Conservation (phyloP, 2,888 invertebrate genomes). For the Didymodactylos carnosus region DNA sequence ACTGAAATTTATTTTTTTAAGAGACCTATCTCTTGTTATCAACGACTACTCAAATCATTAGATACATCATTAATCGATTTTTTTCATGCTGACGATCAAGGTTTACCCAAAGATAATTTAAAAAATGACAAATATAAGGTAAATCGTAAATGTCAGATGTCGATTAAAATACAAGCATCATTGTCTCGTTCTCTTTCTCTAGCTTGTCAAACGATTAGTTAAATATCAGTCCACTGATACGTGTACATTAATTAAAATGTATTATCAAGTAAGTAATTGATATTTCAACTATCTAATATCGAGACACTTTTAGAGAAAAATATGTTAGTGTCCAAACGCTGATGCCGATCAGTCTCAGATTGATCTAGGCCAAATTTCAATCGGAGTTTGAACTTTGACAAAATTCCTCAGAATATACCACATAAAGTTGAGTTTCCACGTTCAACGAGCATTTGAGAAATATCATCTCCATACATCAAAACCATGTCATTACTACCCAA, state of each 20-base stretch:
- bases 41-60: conserved; percentile 63
- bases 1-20: conserved; percentile 42
- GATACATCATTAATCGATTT: conserved; percentile 65
- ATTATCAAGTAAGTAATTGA: conserved; percentile 35
- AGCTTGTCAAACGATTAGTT: conserved; percentile 41
- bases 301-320: no score
- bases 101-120: conserved; percentile 38
- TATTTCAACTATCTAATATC: not conserved
- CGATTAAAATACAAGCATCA: conserved; percentile 5
- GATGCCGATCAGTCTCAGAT: no score
- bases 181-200: conserved; percentile 1
- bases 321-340: no score
- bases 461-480: no score
- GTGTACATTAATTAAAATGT: conserved; percentile 59
- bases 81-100: conserved; percentile 69
- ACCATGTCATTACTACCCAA: no score
- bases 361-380: no score
- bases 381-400: no score
- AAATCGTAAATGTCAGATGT: not conserved
- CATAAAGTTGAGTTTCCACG: no score
- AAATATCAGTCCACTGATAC: conserved; percentile 70
- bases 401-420: no score
- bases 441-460: no score
- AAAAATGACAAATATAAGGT: conserved; percentile 43
- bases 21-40: conserved; percentile 66